A percentile compares a stretch with the other conserved stretches of the same genome.
Evolutionary conservation across 2,797 vertebrate species (phyloP).

Genomic region (Danio albolineatus): DNA sequence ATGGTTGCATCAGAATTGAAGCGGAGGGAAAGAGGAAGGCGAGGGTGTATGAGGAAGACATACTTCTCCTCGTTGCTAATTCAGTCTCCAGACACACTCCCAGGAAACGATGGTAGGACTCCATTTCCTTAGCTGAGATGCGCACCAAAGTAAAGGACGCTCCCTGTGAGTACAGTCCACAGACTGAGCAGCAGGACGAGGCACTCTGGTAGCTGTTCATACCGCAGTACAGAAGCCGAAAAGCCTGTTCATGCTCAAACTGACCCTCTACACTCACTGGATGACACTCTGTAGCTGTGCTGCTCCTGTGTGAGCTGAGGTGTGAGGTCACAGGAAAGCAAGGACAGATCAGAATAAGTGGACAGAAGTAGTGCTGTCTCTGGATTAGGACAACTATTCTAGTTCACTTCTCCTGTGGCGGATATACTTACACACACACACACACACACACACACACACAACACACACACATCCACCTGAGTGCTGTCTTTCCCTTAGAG

Average conservation of each 20-base stretch:
- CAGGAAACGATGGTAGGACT: slow-evolving; percentile 84
- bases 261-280: slow-evolving; percentile 53
- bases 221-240: slow-evolving; percentile 34
- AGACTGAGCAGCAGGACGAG: slow-evolving; percentile 72
- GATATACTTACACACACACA: slow-evolving; percentile 51
- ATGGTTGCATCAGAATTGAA: slow-evolving; percentile 5
- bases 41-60: slow-evolving; percentile 50
- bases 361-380: slow-evolving; percentile 30
- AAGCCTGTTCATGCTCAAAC: slow-evolving; percentile 44
- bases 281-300: not conserved
- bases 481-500: slow-evolving; percentile 18
- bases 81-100: slow-evolving; percentile 79
- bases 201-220: slow-evolving; percentile 65
- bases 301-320: slow-evolving; percentile 32
- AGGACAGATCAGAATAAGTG: slow-evolving; percentile 35
- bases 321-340: slow-evolving; percentile 40
- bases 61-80: slow-evolving; percentile 77
- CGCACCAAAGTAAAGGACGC: slow-evolving; percentile 78
- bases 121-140: slow-evolving; percentile 89
- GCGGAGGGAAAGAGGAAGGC: slow-evolving; percentile 10
- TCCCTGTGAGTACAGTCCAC: slow-evolving; percentile 71
- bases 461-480: slow-evolving; percentile 41
- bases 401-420: slow-evolving; percentile 33
- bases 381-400: slow-evolving; percentile 49
- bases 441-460: too few species aligned